Evolutionary conservation across 1,140 invertebrate species (phyloP).

Genomic region (Drosophila funebris): DNA sequence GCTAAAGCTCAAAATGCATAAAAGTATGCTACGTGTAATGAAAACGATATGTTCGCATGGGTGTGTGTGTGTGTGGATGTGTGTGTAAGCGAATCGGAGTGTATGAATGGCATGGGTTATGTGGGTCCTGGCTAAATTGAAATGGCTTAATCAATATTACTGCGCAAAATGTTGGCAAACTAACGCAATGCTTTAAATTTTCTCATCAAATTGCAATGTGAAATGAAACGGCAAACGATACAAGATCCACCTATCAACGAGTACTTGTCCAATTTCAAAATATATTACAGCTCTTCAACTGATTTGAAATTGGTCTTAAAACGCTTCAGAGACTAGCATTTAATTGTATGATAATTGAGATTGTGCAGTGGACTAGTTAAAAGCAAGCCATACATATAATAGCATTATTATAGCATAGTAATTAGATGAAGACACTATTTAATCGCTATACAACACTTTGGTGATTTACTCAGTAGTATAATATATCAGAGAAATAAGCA

Average conservation of each 20-base stretch:
- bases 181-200: conserved; percentile 4
- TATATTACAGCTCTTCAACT: neutral
- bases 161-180: conserved; percentile 12
- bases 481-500: conserved; percentile 1
- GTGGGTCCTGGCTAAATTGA: conserved; percentile 14
- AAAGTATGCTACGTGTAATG: conserved; percentile 55
- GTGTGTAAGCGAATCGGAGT: neutral
- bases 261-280: neutral
- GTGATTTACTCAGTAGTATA: conserved; percentile 4
- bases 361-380: neutral
- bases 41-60: conserved; percentile 16
- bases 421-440: neutral
- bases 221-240: no score
- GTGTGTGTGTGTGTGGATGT: neutral
- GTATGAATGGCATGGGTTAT: neutral
- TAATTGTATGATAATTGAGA: neutral
- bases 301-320: neutral
- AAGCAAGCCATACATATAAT: neutral
- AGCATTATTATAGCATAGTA: neutral
- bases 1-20: conserved; percentile 45
- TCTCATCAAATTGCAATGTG: neutral
- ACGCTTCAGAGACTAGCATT: neutral
- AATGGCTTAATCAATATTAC: conserved; percentile 40
- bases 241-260: neutral
- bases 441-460: neutral